Conservation (phyloP, 2,113 vertebrate species). For the Neofelis nebulosa region DNA sequence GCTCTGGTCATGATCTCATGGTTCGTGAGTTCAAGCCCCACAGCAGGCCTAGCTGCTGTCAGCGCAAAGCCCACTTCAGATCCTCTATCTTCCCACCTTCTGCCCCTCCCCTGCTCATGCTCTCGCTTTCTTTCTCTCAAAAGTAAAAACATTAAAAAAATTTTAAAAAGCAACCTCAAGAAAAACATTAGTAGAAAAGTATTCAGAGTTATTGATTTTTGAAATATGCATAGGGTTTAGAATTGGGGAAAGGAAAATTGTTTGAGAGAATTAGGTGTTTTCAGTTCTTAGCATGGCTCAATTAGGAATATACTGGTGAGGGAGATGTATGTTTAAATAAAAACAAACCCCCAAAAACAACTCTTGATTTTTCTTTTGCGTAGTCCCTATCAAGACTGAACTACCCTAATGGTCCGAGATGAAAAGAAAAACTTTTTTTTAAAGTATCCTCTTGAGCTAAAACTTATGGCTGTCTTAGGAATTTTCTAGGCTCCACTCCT, state of each 20-base stretch:
- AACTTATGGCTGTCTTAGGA: slow-evolving; percentile 46
- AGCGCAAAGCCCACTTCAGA: no score
- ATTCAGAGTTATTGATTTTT: neutral
- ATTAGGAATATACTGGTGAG: neutral
- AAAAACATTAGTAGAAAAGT: neutral
- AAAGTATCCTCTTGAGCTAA: neutral
- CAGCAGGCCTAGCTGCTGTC: no score
- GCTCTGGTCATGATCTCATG: no score
- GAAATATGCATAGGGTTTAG: neutral
- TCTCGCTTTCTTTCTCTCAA: no score
- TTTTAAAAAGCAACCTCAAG: neutral
- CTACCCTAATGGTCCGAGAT: neutral
- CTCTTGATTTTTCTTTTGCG: neutral
- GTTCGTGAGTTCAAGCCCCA: no score
- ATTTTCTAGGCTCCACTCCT: slow-evolving; percentile 50
- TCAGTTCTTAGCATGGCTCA: neutral
- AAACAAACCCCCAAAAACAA: neutral
- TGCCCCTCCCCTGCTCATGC: no score
- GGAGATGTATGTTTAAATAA: neutral
- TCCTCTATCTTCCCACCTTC: no score
- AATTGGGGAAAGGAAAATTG: neutral
- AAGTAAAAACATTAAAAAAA: no score
- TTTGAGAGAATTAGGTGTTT: neutral
- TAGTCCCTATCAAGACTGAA: neutral
- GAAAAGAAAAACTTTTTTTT: slow-evolving; percentile 13